These are phyloP conservation scores for Batillaria attramentaria DNA, from an alignment of 1,140 invertebrate genomes.

Conservation along the genomic window DNA sequence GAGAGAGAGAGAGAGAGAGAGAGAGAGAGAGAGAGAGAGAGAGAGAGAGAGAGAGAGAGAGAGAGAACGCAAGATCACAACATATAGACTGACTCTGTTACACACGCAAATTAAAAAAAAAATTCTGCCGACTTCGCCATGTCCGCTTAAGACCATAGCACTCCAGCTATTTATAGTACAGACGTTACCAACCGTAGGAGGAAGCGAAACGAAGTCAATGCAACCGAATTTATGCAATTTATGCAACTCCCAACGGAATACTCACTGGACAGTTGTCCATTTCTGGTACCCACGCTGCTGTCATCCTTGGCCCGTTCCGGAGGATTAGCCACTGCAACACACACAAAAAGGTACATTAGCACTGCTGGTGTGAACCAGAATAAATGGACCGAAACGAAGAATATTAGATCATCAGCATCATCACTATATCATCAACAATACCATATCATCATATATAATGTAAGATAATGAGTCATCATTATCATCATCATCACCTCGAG, in stretches of 20 bases:
- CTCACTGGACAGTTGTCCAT: conserved; percentile 69
- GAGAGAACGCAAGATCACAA: background rate
- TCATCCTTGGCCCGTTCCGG: conserved; percentile 69
- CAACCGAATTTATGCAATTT: background rate
- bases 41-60: conserved; percentile 18
- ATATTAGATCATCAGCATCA: no score
- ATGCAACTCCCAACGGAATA: background rate
- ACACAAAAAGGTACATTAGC: no score
- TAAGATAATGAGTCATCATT: no score
- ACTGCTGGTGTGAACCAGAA: no score
- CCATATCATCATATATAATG: no score
- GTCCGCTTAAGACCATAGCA: background rate
- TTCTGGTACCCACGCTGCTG: conserved; percentile 60
- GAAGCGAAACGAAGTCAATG: no score
- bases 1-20: conserved; percentile 10
- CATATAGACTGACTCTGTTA: background rate
- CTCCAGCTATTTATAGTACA: background rate
- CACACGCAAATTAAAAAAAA: background rate
- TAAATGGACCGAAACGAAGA: no score
- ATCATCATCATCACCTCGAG: no score
- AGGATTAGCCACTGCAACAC: conserved; percentile 69
- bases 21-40: conserved; percentile 11
- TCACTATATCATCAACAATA: no score
- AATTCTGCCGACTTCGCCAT: background rate
- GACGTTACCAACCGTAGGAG: no score